A percentile compares a stretch with the other conserved stretches of the same genome.
Evolutionary conservation across 1,140 invertebrate genomes (phyloP).

Genomic region (Eumeta japonica): DNA sequence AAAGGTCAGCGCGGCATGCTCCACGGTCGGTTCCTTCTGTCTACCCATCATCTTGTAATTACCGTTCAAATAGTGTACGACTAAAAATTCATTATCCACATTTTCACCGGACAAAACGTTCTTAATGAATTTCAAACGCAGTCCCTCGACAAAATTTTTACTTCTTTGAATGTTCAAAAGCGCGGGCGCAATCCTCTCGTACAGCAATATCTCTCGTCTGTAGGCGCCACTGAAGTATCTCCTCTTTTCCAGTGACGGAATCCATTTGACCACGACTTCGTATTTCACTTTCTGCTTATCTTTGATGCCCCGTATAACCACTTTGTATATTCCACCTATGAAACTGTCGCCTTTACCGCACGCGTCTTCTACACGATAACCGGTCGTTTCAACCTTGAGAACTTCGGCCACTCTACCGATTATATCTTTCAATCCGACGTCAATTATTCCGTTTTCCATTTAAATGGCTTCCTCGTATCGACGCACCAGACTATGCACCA

Average conservation of each 20-base stretch:
- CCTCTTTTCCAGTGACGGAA: conserved; percentile 20
- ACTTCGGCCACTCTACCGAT: conserved; percentile 25
- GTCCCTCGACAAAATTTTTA: conserved; percentile 27
- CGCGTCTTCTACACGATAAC: conserved; percentile 21
- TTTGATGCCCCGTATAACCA: conserved; percentile 21
- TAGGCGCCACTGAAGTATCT: conserved; percentile 24
- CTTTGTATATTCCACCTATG: conserved; percentile 22
- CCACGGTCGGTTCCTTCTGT: conserved; percentile 26
- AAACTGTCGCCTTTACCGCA: conserved; percentile 28
- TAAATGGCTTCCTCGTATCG: too few relatives aligned
- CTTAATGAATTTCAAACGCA: conserved; percentile 37
- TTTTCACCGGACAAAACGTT: conserved; percentile 21
- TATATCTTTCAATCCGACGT: conserved; percentile 27
- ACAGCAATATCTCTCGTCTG: conserved; percentile 25
- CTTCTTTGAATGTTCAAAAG: conserved; percentile 27
- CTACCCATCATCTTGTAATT: too few relatives aligned
- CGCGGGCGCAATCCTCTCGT: conserved; percentile 19
- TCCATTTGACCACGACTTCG: conserved; percentile 30
- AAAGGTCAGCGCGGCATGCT: conserved; percentile 28
- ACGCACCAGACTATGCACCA: too few relatives aligned
- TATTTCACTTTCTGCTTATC: conserved; percentile 23
- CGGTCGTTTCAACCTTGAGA: conserved; percentile 19
- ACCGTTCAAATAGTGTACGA: conserved; percentile 10
- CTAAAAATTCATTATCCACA: conserved; percentile 28
- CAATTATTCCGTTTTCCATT: too few relatives aligned